These are phyloP conservation scores for Melanotaenia boesemani DNA, from an alignment of 2,797 vertebrate genomes.

Conservation along the genomic window DNA sequence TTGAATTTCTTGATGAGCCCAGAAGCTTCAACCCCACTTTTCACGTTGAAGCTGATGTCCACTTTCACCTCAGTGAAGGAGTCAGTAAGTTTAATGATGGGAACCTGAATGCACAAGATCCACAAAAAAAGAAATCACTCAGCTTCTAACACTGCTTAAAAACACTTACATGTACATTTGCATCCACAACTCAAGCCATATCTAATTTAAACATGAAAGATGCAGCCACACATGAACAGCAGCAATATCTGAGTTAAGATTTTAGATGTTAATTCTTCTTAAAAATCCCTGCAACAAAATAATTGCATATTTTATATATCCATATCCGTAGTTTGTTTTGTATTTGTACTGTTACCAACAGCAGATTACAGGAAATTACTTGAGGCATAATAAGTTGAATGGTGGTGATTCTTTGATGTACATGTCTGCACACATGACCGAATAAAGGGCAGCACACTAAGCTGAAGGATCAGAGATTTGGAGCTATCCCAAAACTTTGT, in stretches of 20 bases:
- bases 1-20: slow-evolving; percentile 98
- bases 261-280: too few species aligned
- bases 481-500: background rate
- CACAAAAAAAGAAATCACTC: background rate
- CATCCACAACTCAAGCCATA: background rate
- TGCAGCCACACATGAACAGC: background rate
- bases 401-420: background rate
- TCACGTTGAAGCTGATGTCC: slow-evolving; percentile 99
- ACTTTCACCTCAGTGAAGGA: slow-evolving; percentile 98
- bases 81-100: slow-evolving; percentile 98
- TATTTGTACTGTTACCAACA: background rate
- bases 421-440: background rate
- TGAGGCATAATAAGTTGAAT: background rate
- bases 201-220: slow-evolving; percentile 9
- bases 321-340: too few species aligned
- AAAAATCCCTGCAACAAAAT: too few species aligned
- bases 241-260: too few species aligned
- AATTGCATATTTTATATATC: too few species aligned
- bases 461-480: background rate
- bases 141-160: background rate
- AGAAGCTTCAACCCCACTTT: slow-evolving; percentile 95
- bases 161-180: background rate
- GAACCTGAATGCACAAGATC: slow-evolving; percentile 85
- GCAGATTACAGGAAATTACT: background rate
- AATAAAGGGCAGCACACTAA: background rate